Evolutionary conservation across 2,113 vertebrate genomes (phyloP), one percentile per base, ranked within the genome.

Genomic region (Triplophysa dalaica): DNA sequence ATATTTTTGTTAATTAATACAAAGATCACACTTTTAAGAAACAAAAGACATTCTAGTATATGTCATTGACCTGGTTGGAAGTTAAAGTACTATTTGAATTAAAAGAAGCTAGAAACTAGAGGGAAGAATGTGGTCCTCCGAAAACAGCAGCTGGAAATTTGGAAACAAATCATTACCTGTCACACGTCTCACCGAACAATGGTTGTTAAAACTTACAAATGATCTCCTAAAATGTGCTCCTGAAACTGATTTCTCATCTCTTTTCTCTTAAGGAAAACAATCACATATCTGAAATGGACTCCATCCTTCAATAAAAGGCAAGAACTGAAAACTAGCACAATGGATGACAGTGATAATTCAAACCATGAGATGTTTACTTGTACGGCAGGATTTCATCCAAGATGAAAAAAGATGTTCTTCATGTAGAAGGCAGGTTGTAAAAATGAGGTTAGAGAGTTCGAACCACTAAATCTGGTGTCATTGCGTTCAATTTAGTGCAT

Each of bases 281-380:
- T 89, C 93, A 92, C 90, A 92, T 93, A 85, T 93, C 94, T 92
- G 93, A 94, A 1, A 85, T 76, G 81, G 93, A 93, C 21, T 88
- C 93, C 85, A 91, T 93, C 80, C 91, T 94, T 87, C 94, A 94
- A 86, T 95, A 87, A 79, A 85, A 93, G 93, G 83, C 80, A 79
- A 83, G 85, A 83, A 70, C 26, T 74, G 17, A 58, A 14, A 38
- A 54, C 70, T 63, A 22, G 77, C 45, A 21, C 77, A 62, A 50
- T 50, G 22, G 43, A 24, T 64, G 17, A 21, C 11, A 6, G 24
- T 14, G 29, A 50, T 61, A 45, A 63, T 63, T 45, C 48, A 50
- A 61, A 69, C 43, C 66, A 62, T 79, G 66, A 45, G 54, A 52
- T 43, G 56, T 29, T 70, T 70, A 56, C 24, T 4, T n/a, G 16